Percentiles rank a stretch among this genome's conserved stretches.
These are phyloP conservation scores for Anadara kagoshimensis DNA, from an alignment of 1,140 invertebrate species.

Conservation along the genomic window DNA sequence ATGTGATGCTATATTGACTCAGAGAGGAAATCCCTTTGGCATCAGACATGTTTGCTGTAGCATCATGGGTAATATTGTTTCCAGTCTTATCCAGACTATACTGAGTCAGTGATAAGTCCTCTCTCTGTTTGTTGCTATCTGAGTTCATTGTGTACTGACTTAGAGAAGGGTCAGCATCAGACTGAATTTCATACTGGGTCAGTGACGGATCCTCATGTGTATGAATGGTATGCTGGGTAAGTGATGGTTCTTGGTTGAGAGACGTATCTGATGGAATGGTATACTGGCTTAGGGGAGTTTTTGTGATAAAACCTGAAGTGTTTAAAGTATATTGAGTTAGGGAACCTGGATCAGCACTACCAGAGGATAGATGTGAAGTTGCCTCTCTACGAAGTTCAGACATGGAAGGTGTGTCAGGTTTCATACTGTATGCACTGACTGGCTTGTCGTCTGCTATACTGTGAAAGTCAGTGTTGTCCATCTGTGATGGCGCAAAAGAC, in stretches of 20 bases:
- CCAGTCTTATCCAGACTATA: constrained; percentile 13
- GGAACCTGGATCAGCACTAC: neutral
- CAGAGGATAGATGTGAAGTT: neutral
- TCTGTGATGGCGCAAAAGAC: constrained; percentile 14
- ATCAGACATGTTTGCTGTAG: neutral
- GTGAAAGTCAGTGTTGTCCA: too few species aligned
- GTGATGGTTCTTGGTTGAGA: constrained; percentile 13
- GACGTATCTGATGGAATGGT: constrained; percentile 24
- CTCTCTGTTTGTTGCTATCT: neutral
- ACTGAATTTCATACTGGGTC: constrained; percentile 22
- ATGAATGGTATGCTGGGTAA: constrained; percentile 23
- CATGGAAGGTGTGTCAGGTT: constrained; percentile 15
- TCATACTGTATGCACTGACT: constrained; percentile 31
- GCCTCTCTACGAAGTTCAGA: constrained; percentile 24
- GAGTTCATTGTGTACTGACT: constrained; percentile 36
- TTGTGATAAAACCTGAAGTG: too few species aligned
- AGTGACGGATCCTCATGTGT: constrained; percentile 3
- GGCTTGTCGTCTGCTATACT: constrained; percentile 11
- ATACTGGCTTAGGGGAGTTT: constrained; percentile 43
- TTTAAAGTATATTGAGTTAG: too few species aligned
- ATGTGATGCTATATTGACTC: constrained; percentile 12
- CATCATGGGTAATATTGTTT: neutral
- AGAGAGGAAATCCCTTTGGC: neutral
- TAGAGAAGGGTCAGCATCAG: constrained; percentile 22
- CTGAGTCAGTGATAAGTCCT: constrained; percentile 12